A percentile compares a stretch with the other conserved stretches of the same genome.
Evolutionary conservation across 2,797 vertebrate genomes (phyloP).

Genomic region (Myoxocephalus aenaeus): DNA sequence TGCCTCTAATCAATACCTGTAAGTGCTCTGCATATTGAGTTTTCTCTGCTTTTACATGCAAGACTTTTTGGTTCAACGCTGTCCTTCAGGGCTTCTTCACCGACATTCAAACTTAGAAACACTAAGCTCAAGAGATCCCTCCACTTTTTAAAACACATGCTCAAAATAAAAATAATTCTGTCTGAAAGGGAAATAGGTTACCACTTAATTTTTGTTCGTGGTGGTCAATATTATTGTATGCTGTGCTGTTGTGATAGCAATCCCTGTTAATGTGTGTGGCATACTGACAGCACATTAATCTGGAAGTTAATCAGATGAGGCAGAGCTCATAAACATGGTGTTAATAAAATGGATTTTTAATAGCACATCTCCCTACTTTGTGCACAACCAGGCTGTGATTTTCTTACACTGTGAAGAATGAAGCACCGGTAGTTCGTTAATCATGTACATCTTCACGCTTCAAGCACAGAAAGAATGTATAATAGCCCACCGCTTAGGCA

Average conservation of each 20-base stretch:
- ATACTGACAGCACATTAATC: conserved; percentile 54
- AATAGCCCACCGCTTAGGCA: conserved; percentile 10
- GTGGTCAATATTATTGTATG: conserved; percentile 24
- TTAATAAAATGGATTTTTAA: conserved; percentile 66
- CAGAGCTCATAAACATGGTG: conserved; percentile 45
- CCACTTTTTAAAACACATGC: not conserved
- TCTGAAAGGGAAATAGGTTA: conserved; percentile 23
- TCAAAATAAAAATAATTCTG: conserved; percentile 11
- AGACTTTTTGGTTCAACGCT: conserved; percentile 15
- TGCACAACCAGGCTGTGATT: conserved; percentile 13
- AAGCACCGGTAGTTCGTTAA: conserved; percentile 26
- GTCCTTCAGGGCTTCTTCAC: conserved; percentile 11
- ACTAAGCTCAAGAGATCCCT: not conserved
- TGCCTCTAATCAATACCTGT: conserved; percentile 52
- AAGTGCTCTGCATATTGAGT: conserved; percentile 8
- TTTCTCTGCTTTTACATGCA: conserved; percentile 13
- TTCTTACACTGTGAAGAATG: conserved; percentile 21
- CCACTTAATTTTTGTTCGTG: conserved; percentile 25
- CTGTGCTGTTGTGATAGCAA: conserved; percentile 40
- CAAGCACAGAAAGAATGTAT: conserved; percentile 30
- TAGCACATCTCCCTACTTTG: conserved; percentile 19
- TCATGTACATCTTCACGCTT: conserved; percentile 28
- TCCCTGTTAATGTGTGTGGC: conserved; percentile 47
- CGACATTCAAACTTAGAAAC: not conserved
- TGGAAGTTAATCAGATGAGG: conserved; percentile 57